A percentile compares a stretch with the other conserved stretches of the same genome.
phyloP scores from a whole-genome alignment of 2,797 vertebrate genomes.

The Pampus argenteus region DNA sequence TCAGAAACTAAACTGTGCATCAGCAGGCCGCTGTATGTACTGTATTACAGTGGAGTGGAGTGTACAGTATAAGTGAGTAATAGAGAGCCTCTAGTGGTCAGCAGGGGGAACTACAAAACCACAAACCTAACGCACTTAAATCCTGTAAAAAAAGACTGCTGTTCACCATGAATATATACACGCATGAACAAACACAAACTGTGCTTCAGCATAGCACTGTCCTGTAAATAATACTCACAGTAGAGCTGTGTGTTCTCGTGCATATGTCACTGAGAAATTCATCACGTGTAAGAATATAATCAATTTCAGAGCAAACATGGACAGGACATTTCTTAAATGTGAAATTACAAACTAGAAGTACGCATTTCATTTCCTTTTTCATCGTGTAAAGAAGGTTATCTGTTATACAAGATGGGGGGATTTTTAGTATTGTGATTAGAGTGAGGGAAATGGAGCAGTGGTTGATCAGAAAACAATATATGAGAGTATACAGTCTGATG shows the following conservation, averaged over 20 bases:
- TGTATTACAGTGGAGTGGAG: constrained; percentile 13
- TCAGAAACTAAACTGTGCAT: too few species aligned
- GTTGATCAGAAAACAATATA: constrained; percentile 9
- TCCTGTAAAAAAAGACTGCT: not conserved
- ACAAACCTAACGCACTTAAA: not conserved
- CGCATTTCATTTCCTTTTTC: not conserved
- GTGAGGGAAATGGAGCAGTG: constrained; percentile 5
- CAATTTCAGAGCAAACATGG: not conserved
- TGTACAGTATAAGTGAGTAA: constrained; percentile 53
- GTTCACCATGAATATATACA: not conserved
- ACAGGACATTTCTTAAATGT: not conserved
- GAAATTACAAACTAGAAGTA: not conserved
- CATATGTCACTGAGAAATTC: too few species aligned
- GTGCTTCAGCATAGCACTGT: not conserved
- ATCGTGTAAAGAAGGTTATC: not conserved
- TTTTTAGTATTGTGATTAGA: not conserved
- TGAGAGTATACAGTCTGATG: not conserved
- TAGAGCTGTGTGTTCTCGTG: not conserved
- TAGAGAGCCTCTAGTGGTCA: constrained; percentile 77
- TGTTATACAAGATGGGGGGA: not conserved
- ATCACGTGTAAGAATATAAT: not conserved
- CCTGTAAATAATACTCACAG: not conserved
- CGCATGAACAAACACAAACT: not conserved
- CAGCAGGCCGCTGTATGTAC: constrained; percentile 29
- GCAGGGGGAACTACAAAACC: constrained; percentile 9